Base-by-base conservation (phyloP, 2,888 invertebrate genomes). In the Lypha dubia region DNA sequence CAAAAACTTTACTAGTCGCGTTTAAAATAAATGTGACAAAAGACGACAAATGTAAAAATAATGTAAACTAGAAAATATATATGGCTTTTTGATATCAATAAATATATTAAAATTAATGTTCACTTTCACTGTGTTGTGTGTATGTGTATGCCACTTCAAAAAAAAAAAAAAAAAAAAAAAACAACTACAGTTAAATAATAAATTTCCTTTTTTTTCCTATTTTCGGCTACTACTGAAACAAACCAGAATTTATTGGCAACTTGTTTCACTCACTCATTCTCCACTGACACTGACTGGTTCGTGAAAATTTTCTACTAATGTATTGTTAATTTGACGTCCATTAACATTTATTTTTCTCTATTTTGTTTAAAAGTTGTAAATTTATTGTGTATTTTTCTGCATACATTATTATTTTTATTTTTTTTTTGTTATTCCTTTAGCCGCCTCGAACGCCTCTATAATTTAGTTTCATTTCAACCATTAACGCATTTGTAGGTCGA, bases 401-500 rank as follows among this genome's bases (percentile, higher is more conserved):
- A 32, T 28, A 4, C 17, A n/a, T n/a, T n/a, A n/a, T n/a, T n/a
- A n/a, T n/a, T n/a, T n/a, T n/a, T n/a, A n/a, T 44, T 3, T 53
- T 63, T 17, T 28, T 44, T 22, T 6, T 58, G 28, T 4, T 41
- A 63, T 62, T 68, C 65, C 63, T 70, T 58, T 73, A 63, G 60
- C 38, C 60, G 44, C 17, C 28, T 63, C 32, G 22, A 60, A 75
- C 75, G 79, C 79, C 65, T 75, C 15, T 58, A 44, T 70, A 65
- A 51, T 83, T 77, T 75, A 41, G 75, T 83, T 75, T 71, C 70
- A 83, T 75, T 83, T 75, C 75, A 70, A 63, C 79, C 70, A 75
- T 49, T 56, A 35, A 74, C 70, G 56, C 70, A 75, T 65, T 79
- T 79, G 60, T 71, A 79, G 83, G 79, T 79, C 70, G 63, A 79